phyloP scores from a whole-genome alignment of 2,113 vertebrate species.

The Mastomys coucha region DNA sequence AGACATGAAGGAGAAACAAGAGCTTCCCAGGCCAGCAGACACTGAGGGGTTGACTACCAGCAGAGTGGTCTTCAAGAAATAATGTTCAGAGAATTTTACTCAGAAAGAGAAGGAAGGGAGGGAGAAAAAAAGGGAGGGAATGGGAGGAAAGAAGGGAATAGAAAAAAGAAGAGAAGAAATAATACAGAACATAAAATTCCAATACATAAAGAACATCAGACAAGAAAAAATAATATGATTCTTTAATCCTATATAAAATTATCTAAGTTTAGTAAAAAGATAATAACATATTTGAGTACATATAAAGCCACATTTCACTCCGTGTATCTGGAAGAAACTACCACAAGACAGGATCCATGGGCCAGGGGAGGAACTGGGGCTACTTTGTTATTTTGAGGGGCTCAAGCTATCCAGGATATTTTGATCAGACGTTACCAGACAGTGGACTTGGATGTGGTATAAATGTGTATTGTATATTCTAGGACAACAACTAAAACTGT shows the following conservation, averaged over 20 bases:
- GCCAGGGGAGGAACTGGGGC: background rate
- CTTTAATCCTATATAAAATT: background rate
- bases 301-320: background rate
- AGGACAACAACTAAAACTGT: background rate
- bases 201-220: background rate
- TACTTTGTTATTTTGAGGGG: background rate
- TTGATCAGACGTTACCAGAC: background rate
- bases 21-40: background rate
- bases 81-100: background rate
- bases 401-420: background rate
- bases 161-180: background rate
- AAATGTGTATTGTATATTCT: background rate
- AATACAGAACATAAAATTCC: background rate
- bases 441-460: background rate
- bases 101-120: background rate
- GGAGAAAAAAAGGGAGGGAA: background rate
- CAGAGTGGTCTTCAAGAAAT: background rate
- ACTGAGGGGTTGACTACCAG: background rate
- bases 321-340: background rate
- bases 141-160: background rate
- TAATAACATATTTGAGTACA: background rate
- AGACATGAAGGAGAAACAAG: constrained; percentile 1
- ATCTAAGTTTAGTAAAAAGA: background rate
- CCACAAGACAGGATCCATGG: background rate
- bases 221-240: constrained; percentile 1